Evolutionary conservation across 2,888 invertebrate genomes (phyloP).

Genomic region (Apodemia zela): DNA sequence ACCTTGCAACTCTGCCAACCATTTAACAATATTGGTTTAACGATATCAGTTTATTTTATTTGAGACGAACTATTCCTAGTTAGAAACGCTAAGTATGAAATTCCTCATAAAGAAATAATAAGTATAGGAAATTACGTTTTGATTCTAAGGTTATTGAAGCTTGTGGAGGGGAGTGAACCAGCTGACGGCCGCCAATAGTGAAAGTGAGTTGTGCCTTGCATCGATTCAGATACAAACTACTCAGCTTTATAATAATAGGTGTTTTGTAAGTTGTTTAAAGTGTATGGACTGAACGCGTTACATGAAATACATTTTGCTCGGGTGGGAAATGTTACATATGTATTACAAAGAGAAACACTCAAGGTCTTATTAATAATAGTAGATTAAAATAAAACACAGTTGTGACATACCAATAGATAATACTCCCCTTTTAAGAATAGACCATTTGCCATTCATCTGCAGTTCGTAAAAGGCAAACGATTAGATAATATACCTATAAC

Average conservation of each 20-base stretch:
- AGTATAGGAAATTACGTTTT: neutral
- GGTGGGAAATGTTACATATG: neutral
- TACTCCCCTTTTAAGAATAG: too few species aligned
- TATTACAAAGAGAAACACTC: neutral
- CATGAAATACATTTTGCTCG: too few species aligned
- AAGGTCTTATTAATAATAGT: neutral
- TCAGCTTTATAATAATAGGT: neutral
- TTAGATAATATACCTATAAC: too few species aligned
- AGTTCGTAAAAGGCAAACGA: too few species aligned
- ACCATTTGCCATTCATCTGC: too few species aligned
- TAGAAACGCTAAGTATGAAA: too few species aligned
- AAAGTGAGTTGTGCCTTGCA: conserved; percentile 59
- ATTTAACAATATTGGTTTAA: too few species aligned
- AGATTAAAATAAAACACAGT: too few species aligned
- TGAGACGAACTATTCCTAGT: too few species aligned
- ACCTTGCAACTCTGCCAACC: too few species aligned
- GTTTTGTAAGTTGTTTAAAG: neutral
- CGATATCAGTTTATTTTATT: too few species aligned
- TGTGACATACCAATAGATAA: too few species aligned
- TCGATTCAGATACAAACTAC: conserved; percentile 7
- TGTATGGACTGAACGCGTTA: neutral
- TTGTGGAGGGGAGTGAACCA: conserved; percentile 44
- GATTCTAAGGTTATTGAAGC: conserved; percentile 26
- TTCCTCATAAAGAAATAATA: neutral
- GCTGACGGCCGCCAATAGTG: conserved; percentile 76